Percentiles rank a stretch among this genome's conserved stretches.
Evolutionary conservation across 2,113 vertebrate species (phyloP).

Genomic region (Cyprinus carpio): DNA sequence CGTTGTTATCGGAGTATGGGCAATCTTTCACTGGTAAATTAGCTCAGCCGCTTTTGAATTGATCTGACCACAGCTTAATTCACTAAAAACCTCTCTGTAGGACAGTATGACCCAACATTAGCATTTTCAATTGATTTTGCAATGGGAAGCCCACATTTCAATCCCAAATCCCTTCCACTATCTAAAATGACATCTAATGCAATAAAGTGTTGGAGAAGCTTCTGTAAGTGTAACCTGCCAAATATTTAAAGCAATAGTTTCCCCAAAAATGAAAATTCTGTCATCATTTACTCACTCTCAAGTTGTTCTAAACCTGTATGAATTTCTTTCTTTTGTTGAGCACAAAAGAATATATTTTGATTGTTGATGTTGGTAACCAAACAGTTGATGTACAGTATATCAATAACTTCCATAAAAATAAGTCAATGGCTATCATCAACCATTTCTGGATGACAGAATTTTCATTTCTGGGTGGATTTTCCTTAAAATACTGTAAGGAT

Average conservation of each 20-base stretch:
- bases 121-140: conserved; percentile 28
- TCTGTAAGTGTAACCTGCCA: background rate
- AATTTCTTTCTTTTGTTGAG: too few species aligned
- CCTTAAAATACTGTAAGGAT: too few species aligned
- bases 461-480: too few species aligned
- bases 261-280: background rate
- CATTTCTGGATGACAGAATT: too few species aligned
- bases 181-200: conserved; percentile 5
- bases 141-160: background rate
- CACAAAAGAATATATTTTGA: too few species aligned
- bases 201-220: background rate
- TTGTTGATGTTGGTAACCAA: too few species aligned
- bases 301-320: background rate
- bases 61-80: conserved; percentile 11
- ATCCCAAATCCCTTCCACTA: background rate
- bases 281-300: background rate
- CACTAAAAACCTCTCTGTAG: background rate
- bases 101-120: background rate
- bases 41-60: conserved; percentile 6
- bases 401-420: too few species aligned
- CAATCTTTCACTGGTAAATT: conserved; percentile 2
- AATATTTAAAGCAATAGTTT: background rate
- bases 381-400: too few species aligned
- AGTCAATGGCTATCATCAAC: too few species aligned
- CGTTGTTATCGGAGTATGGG: background rate